Conservation (phyloP, 37 sponge, comb jelly and placozoan species). For the Theonella swinhoei region DNA sequence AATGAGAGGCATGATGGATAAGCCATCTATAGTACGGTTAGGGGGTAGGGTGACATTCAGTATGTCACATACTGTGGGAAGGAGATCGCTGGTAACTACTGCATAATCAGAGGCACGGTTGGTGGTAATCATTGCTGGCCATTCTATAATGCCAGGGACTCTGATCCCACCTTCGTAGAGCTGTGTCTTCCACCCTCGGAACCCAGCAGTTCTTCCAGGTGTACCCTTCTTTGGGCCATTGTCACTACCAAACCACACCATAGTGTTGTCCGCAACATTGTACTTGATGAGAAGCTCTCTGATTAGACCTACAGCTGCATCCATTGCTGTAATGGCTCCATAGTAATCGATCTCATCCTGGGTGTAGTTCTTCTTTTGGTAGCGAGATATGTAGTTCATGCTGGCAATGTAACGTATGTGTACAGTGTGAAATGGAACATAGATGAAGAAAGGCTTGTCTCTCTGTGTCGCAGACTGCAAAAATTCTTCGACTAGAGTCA, state of each 20-base stretch:
- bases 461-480: constrained; percentile 5
- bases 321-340: constrained; percentile 70
- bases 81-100: constrained; percentile 59
- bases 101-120: constrained; percentile 35
- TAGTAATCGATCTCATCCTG: constrained; percentile 62
- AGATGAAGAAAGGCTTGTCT: constrained; percentile 63
- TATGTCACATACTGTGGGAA: constrained; percentile 67
- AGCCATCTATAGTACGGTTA: constrained; percentile 67
- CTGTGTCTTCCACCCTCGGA: constrained; percentile 50
- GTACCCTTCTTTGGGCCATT: constrained; percentile 52
- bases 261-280: constrained; percentile 58
- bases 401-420: constrained; percentile 65
- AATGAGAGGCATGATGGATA: constrained; percentile 56
- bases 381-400: constrained; percentile 28
- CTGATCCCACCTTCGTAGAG: constrained; percentile 67
- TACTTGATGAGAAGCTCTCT: constrained; percentile 38
- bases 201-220: constrained; percentile 52
- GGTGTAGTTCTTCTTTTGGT: constrained; percentile 21
- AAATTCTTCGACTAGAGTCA: constrained; percentile 23
- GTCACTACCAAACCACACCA: constrained; percentile 79
- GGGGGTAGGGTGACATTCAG: constrained; percentile 6
- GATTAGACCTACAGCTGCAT: constrained; percentile 52
- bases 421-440: constrained; percentile 66
- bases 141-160: constrained; percentile 68
- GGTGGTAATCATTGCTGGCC: constrained; percentile 51